These are phyloP conservation scores for Adelosebastes latens DNA, from an alignment of 2,797 vertebrate species.

Conservation along the genomic window DNA sequence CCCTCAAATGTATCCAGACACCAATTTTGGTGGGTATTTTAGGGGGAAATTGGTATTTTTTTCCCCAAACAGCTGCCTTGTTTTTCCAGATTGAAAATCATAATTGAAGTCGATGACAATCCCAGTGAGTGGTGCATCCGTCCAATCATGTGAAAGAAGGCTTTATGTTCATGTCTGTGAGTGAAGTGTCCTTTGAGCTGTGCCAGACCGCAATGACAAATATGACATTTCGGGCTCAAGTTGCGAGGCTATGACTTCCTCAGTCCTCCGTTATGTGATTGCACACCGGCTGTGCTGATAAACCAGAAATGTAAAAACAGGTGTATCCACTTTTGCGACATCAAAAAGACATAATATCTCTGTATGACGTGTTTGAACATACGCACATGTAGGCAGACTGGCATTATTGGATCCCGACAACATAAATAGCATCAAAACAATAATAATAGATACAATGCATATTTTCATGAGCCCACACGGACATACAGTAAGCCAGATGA, in stretches of 20 bases:
- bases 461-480: not conserved
- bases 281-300: not conserved
- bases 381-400: not conserved
- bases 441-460: not conserved
- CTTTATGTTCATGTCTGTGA: constrained; percentile 22
- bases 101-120: constrained; percentile 9
- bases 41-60: not conserved
- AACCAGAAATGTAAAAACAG: not conserved
- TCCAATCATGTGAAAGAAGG: constrained; percentile 8
- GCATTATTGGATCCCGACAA: not conserved
- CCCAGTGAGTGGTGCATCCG: not conserved
- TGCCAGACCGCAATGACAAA: constrained; percentile 18
- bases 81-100: constrained; percentile 9
- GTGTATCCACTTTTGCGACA: not conserved
- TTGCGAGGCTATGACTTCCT: not conserved
- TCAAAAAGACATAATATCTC: not conserved
- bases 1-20: not conserved
- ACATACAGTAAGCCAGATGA: not conserved
- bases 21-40: not conserved
- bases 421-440: not conserved
- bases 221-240: not conserved
- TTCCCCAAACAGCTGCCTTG: not conserved
- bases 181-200: constrained; percentile 13
- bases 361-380: not conserved
- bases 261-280: not conserved